Conservation (phyloP, 2,113 vertebrate genomes). For the Catharus minimus region DNA sequence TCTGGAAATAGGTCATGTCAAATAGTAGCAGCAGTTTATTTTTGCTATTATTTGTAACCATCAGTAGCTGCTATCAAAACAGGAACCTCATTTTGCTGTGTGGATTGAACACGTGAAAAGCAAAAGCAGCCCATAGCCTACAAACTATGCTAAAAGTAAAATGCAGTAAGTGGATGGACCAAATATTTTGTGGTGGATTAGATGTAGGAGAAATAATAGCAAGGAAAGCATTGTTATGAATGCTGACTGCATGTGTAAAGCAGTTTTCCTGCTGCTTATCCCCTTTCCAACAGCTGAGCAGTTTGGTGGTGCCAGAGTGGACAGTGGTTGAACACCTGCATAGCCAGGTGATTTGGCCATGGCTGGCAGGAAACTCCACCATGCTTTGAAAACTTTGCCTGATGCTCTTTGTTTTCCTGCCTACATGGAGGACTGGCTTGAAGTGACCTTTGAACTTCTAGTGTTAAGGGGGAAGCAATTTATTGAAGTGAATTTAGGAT, state of each 20-base stretch:
- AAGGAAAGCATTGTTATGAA: background rate
- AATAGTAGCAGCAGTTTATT: constrained; percentile 49
- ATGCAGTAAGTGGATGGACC: background rate
- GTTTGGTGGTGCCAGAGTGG: background rate
- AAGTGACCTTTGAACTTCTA: background rate
- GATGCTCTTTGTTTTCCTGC: background rate
- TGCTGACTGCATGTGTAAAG: background rate
- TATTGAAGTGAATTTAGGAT: background rate
- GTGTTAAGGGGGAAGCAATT: background rate
- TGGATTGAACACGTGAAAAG: background rate
- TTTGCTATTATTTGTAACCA: constrained; percentile 56
- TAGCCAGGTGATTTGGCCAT: rapidly evolving
- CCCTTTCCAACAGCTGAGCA: background rate
- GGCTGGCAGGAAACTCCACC: background rate
- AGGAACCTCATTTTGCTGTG: constrained; percentile 18
- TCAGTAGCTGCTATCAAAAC: constrained; percentile 33
- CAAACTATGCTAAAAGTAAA: background rate
- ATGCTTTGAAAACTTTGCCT: background rate
- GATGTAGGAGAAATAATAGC: background rate
- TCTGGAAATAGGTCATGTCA: constrained; percentile 62
- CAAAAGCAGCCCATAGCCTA: background rate
- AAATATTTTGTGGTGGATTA: background rate
- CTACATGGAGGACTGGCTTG: background rate
- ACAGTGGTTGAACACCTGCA: rapidly evolving
- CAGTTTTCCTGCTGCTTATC: background rate